Conservation (phyloP, 2,797 vertebrate species). For the Megalops cyprinoides region DNA sequence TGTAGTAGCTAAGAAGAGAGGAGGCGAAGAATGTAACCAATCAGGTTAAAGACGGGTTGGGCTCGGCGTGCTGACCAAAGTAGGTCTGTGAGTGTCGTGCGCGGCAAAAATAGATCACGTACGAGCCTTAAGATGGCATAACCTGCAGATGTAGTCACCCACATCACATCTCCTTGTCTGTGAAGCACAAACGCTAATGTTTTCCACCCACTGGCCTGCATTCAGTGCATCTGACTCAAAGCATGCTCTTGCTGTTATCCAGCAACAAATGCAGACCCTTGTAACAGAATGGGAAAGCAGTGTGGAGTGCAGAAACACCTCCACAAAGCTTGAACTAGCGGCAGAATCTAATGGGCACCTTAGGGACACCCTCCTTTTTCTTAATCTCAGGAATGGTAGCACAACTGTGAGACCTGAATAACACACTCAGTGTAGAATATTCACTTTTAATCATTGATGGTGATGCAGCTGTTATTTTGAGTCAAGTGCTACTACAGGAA, state of each 20-base stretch:
- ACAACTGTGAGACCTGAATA: background rate
- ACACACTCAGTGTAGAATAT: background rate
- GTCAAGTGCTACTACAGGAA: background rate
- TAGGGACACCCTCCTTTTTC: background rate
- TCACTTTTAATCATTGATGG: slow-evolving; percentile 14
- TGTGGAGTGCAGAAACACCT: background rate
- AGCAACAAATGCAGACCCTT: background rate
- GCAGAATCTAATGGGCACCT: background rate
- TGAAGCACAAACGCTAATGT: background rate
- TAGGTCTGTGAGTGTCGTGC: background rate
- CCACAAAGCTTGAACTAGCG: background rate
- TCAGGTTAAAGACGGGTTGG: background rate
- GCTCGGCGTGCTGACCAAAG: background rate
- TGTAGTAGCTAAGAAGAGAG: background rate
- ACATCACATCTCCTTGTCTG: background rate
- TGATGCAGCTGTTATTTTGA: slow-evolving; percentile 21
- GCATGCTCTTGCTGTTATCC: background rate
- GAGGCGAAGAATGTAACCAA: background rate
- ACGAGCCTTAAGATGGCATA: too few relatives aligned
- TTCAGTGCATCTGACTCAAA: background rate
- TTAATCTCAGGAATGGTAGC: background rate
- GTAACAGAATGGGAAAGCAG: background rate
- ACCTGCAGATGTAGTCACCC: too few relatives aligned
- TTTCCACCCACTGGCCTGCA: background rate
- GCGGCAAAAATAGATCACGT: background rate